These are phyloP conservation scores for Scotopteryx bipunctaria DNA, from an alignment of 2,888 invertebrate species.

Conservation along the genomic window DNA sequence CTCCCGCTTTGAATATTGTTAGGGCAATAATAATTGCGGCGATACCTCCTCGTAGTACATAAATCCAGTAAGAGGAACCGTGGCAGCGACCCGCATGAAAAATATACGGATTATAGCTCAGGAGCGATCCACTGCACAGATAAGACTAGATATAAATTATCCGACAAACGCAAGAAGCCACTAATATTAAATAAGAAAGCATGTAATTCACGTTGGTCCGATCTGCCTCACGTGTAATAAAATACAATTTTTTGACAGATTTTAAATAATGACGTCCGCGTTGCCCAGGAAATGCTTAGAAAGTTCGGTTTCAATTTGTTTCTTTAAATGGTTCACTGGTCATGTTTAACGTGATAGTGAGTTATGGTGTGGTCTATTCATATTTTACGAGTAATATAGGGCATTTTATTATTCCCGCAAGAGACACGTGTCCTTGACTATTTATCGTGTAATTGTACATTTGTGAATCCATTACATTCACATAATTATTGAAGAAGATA, in stretches of 20 bases:
- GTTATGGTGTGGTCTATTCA: conserved; percentile 43
- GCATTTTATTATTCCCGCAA: conserved; percentile 7
- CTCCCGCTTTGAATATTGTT: conserved; percentile 42
- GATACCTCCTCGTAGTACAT: conserved; percentile 63
- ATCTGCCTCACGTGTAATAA: conserved; percentile 73
- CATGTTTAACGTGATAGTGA: conserved; percentile 56
- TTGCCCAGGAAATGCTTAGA: conserved; percentile 77
- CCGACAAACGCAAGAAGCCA: conserved; percentile 76
- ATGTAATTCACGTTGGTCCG: conserved; percentile 78
- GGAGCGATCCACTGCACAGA: conserved; percentile 76
- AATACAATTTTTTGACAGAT: conserved; percentile 80
- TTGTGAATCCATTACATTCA: neutral
- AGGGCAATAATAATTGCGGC: conserved; percentile 71
- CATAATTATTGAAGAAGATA: too few relatives aligned
- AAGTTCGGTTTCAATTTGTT: conserved; percentile 64
- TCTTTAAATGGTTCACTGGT: conserved; percentile 62
- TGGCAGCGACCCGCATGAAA: conserved; percentile 68
- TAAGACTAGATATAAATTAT: conserved; percentile 81
- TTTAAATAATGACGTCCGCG: conserved; percentile 81
- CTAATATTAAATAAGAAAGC: conserved; percentile 83
- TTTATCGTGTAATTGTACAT: neutral
- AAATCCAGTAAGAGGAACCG: conserved; percentile 65
- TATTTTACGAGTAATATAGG: conserved; percentile 22
- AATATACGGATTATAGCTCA: conserved; percentile 80
- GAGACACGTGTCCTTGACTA: neutral